These are phyloP conservation scores for Sceliomorpha sp. DNA, from an alignment of 2,888 invertebrate species.

Conservation along the genomic window DNA sequence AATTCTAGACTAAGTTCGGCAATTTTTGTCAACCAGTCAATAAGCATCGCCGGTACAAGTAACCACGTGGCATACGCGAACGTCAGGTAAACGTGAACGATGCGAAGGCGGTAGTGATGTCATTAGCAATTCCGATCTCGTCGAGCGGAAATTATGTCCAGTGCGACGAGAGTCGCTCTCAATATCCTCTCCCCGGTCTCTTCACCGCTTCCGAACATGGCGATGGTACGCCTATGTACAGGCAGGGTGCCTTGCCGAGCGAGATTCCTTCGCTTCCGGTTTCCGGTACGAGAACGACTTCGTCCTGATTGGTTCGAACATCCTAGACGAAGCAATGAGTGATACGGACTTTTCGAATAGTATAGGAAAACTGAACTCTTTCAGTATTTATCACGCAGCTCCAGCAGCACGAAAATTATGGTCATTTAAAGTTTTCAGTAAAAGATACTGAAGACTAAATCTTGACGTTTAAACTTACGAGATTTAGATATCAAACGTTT, in stretches of 20 bases:
- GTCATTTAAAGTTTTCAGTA: no score
- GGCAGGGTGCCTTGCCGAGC: conserved; percentile 59
- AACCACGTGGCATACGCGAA: conserved; percentile 44
- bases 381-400: no score
- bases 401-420: no score
- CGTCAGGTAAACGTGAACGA: conserved; percentile 72
- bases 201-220: conserved; percentile 53
- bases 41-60: conserved; percentile 37
- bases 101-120: conserved; percentile 78
- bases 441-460: no score
- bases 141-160: conserved; percentile 81
- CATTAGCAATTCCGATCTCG: conserved; percentile 81
- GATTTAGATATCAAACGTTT: no score
- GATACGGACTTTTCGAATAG: conserved; percentile 32
- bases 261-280: conserved; percentile 77
- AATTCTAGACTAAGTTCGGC: no score
- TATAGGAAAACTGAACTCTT: conserved; percentile 15
- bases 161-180: conserved; percentile 78
- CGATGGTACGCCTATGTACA: conserved; percentile 53
- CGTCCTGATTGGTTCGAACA: conserved; percentile 68
- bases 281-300: conserved; percentile 72
- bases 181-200: conserved; percentile 73
- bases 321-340: conserved; percentile 13
- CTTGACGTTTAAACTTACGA: no score
- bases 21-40: no score